Evolutionary conservation across 1,140 invertebrate species (phyloP).

Genomic region (Drosophila bipectinata): DNA sequence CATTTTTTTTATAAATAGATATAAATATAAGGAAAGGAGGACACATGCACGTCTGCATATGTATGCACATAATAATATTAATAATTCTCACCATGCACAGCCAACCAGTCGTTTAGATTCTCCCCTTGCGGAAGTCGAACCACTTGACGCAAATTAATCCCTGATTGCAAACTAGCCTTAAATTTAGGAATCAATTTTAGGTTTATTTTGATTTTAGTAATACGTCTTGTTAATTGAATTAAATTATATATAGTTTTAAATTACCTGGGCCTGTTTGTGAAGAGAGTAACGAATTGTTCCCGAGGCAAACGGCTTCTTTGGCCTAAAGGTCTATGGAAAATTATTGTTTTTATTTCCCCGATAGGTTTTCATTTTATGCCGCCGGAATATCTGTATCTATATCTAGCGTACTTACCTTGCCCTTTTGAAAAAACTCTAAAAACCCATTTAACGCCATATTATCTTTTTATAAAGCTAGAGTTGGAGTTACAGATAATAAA

Average conservation of each 20-base stretch:
- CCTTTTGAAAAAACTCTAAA: conserved; percentile 92
- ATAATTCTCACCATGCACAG: conserved; percentile 92
- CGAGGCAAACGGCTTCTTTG: conserved; percentile 95
- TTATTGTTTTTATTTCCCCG: not conserved
- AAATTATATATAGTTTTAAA: not conserved
- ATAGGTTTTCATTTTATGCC: not conserved
- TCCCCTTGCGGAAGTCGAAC: conserved; percentile 94
- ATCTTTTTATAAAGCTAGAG: conserved; percentile 11
- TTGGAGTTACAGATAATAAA: not conserved
- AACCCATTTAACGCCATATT: conserved; percentile 88
- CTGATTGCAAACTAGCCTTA: conserved; percentile 94
- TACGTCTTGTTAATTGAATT: not conserved
- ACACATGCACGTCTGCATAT: conserved; percentile 1
- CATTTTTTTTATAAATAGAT: conserved; percentile 3
- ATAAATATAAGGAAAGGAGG: not conserved
- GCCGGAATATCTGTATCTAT: not conserved
- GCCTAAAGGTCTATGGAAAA: conserved; percentile 90
- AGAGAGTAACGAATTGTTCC: conserved; percentile 96
- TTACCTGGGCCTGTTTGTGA: conserved; percentile 93
- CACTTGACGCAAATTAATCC: conserved; percentile 93
- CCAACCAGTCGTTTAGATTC: conserved; percentile 97
- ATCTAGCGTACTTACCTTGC: conserved; percentile 86
- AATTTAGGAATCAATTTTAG: not conserved
- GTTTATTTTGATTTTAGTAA: too few relatives aligned
- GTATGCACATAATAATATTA: not conserved